A percentile compares a stretch with the other conserved stretches of the same genome.
phyloP scores from a whole-genome alignment of 2,113 vertebrate species.

The Microcebus griseorufus region DNA sequence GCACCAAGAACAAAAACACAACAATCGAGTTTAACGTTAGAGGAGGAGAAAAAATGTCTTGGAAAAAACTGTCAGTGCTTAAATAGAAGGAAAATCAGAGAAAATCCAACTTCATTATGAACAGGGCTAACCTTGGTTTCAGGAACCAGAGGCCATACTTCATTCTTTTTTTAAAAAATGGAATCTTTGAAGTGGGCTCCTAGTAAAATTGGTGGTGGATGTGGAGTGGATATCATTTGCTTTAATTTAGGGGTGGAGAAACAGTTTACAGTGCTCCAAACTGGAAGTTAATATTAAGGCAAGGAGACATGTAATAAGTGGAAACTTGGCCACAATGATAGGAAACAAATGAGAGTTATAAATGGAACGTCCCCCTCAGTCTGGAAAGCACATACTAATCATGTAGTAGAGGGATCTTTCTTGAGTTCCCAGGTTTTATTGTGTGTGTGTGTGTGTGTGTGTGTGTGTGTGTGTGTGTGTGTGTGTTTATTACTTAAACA shows the following conservation, averaged over 20 bases:
- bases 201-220: conserved; percentile 76
- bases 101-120: conserved; percentile 65
- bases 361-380: conserved; percentile 63
- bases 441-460: not conserved
- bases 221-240: conserved; percentile 64
- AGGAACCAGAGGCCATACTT: conserved; percentile 74
- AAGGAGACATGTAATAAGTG: conserved; percentile 75
- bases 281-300: conserved; percentile 79
- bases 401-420: conserved; percentile 21
- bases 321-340: conserved; percentile 80
- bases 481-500: conserved; percentile 73
- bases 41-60: not conserved
- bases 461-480: not conserved
- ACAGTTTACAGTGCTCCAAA: conserved; percentile 65
- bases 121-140: conserved; percentile 47
- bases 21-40: not conserved
- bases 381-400: conserved; percentile 71
- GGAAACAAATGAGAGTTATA: conserved; percentile 81
- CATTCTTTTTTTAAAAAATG: conserved; percentile 53
- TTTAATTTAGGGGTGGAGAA: conserved; percentile 78
- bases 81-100: conserved; percentile 49
- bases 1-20: not conserved
- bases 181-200: conserved; percentile 77
- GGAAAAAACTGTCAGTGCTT: conserved; percentile 56
- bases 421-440: conserved; percentile 60